These are phyloP conservation scores for Esox lucius DNA, from an alignment of 2,797 vertebrate genomes.

Conservation along the genomic window DNA sequence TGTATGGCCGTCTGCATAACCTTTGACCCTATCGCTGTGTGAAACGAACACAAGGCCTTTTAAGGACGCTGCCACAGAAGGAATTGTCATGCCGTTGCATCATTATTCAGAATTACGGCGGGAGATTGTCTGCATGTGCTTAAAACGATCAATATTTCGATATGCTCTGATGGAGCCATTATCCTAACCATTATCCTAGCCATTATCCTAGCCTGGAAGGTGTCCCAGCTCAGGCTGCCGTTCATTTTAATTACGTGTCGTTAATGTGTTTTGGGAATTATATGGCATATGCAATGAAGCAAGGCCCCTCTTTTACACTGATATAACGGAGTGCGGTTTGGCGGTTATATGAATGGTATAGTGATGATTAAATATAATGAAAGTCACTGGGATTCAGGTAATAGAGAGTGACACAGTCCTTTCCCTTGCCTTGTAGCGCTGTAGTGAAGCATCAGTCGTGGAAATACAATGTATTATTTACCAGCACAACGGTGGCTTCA, in stretches of 20 bases:
- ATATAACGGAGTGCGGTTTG: not conserved
- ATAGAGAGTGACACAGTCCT: too few species aligned
- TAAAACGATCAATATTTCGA: slow-evolving; percentile 9
- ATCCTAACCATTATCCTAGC: not conserved
- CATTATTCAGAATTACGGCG: slow-evolving; percentile 8
- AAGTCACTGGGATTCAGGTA: too few species aligned
- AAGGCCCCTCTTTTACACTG: too few species aligned
- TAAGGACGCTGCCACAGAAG: not conserved
- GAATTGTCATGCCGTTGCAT: not conserved
- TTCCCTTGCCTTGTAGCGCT: too few species aligned
- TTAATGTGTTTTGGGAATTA: slow-evolving; percentile 8
- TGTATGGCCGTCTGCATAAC: too few species aligned
- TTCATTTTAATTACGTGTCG: slow-evolving; percentile 6
- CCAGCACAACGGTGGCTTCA: too few species aligned
- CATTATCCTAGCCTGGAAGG: not conserved
- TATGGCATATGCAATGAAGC: not conserved
- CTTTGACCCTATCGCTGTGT: too few species aligned
- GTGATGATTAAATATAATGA: not conserved
- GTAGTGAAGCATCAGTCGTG: too few species aligned
- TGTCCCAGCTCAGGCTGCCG: not conserved
- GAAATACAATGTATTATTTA: too few species aligned
- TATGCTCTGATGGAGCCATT: slow-evolving; percentile 7
- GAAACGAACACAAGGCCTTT: too few species aligned
- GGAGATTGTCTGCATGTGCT: slow-evolving; percentile 11
- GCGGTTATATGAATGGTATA: not conserved